Evolutionary conservation across 1,140 invertebrate species (phyloP).

Genomic region (Campodea augens): DNA sequence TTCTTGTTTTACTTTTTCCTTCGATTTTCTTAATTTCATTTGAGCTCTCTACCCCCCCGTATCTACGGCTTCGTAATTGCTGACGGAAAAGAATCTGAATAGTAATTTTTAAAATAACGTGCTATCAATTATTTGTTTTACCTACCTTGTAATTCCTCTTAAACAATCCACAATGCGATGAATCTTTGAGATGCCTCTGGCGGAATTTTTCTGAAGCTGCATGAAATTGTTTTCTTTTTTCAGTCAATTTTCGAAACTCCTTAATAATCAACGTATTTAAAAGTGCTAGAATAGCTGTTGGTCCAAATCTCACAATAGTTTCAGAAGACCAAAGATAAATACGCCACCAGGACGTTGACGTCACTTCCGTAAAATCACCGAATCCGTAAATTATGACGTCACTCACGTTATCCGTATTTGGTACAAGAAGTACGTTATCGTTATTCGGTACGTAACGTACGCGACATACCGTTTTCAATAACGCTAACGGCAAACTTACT

Average conservation of each 20-base stretch:
- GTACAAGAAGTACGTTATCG: no score
- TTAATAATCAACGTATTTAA: constrained; percentile 23
- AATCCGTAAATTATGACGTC: no score
- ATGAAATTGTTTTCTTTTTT: constrained; percentile 15
- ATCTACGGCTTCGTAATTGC: no score
- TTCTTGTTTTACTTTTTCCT: no score
- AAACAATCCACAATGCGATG: constrained; percentile 5
- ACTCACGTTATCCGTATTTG: no score
- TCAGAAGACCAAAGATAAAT: constrained; percentile 19
- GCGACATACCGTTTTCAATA: constrained; percentile 18
- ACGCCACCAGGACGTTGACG: constrained; percentile 14
- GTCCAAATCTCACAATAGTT: constrained; percentile 19
- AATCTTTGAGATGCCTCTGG: constrained; percentile 6
- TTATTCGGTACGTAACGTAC: neutral
- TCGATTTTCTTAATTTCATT: no score
- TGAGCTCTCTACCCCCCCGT: no score
- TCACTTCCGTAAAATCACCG: constrained; percentile 16
- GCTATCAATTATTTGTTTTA: no score
- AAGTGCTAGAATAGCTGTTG: constrained; percentile 19
- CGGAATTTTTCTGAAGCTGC: constrained; percentile 11
- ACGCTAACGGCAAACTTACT: constrained; percentile 22
- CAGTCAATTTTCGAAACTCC: constrained; percentile 19
- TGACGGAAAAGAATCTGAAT: no score
- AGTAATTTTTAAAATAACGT: no score
- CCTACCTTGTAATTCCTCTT: constrained; percentile 21